Evolutionary conservation across 2,113 vertebrate species (phyloP), one percentile per base, ranked within the genome.

Genomic region (Lycaon pictus): DNA sequence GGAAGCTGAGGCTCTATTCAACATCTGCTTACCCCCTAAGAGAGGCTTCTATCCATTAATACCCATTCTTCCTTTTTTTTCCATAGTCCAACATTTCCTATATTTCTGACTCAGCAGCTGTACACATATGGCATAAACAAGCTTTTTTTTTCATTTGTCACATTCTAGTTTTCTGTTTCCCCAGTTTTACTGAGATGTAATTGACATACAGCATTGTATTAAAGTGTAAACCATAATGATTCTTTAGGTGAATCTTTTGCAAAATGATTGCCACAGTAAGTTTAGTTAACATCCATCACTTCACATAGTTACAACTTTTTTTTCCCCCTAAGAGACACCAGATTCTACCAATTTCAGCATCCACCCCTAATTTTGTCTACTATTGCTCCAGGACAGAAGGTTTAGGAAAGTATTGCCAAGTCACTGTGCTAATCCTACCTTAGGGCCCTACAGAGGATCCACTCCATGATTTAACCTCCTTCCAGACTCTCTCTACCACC

Each of bases 21-120:
- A 0, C 19, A 32, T 32, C 56, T 76, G 27, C 35, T 58, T 72
- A 25, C 43, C 56, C 60, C 58, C 56, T 95, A 37, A 65, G 35
- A 93, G 16, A 82, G 23, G 72, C 8, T 20, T 90, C 32, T 72
- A 60, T 43, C 27, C 88, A 90, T 84, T 90, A 92, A 92, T 51
- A 84, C 32, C 65, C n/a, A 84, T 71, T 93, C 84, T 90, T 95
- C 60, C 69, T 62, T 63, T 94, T 83, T 67, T 72, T 87, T 80
- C 43, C 22, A n/a, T 74, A 25, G 37, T 69, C 72, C 55, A 81
- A 83, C 32, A 60, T 37, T 29, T 94, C 56, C 58, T 92, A 60
- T 95, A 90, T 63, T 88, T 96, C 65, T 94, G 79, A 96, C 82
- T 90, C 92, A 96, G 74, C 69, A 92, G 51, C n/a, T 94, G 71